Evolutionary conservation across 2,888 invertebrate genomes (phyloP), one percentile per base, ranked within the genome.

Genomic region (Galerucella nymphaeae): DNA sequence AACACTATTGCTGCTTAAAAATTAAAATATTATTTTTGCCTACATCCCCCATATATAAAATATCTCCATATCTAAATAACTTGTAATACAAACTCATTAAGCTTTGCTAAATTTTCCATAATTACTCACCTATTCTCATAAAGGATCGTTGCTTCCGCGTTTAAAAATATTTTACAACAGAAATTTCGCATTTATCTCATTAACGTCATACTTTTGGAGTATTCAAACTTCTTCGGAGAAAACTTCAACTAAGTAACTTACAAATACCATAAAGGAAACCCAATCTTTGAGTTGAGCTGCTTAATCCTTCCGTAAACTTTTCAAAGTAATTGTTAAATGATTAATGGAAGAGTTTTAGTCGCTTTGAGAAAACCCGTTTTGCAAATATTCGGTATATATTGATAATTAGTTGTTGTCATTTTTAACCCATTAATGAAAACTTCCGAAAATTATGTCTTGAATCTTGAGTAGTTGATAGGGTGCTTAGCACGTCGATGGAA

Each of bases 151-250:
- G 5, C n/a, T n/a, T 48, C 8, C n/a, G 6, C n/a, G 6, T n/a
- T n/a, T 1, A 14, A n/a, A 48, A n/a, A 48, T 48, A 45, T 59
- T 61, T 61, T 61, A 9, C 61, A 38, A 50, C 38, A 53, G 61
- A 61, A 68, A 68, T 68, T 68, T 62, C 53, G 68, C 68, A 68
- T 68, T 68, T 68, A 68, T 50, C 68, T 68, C 68, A 68, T 68
- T 68, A 68, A 53, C 50, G 53, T 68, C 61, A 68, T 68, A 61
- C 68, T 68, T 68, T 68, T 61, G 61, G 53, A 68, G 68, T 68
- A 2, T 45, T 18, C 42, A 42, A 66, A 41, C n/a, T 68, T 68
- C 16, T 61, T 9, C 16, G n/a, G 61, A 38, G 48, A 67, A 67
- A 50, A 61, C 61, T 62, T 38, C 1, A 38, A 38, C 41, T 18